These are phyloP conservation scores for Ophiothrix spiculata DNA, from an alignment of 35 echinoderm and acorn worm species.

Conservation along the genomic window DNA sequence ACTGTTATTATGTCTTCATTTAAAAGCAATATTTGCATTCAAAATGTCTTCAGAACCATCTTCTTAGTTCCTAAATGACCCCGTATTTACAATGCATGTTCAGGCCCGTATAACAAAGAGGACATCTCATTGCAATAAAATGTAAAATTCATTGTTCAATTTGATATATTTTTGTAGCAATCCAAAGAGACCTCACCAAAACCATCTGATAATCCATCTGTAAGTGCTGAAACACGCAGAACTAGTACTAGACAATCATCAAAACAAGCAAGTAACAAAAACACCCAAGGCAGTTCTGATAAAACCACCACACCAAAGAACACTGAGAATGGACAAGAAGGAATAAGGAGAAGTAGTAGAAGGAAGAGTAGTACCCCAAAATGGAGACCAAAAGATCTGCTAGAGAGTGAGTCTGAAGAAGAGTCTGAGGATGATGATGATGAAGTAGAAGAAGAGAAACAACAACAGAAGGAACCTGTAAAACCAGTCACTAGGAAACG, in stretches of 20 bases:
- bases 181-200: not conserved
- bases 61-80: too few relatives aligned
- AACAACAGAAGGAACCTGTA: not conserved
- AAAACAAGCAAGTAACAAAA: conserved; percentile 2
- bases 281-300: not conserved
- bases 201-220: not conserved
- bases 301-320: not conserved
- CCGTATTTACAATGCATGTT: too few relatives aligned
- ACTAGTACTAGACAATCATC: too few relatives aligned
- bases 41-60: too few relatives aligned
- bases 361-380: not conserved
- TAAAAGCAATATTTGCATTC: too few relatives aligned
- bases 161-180: too few relatives aligned
- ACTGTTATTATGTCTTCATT: too few relatives aligned
- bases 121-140: too few relatives aligned
- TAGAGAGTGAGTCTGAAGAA: not conserved
- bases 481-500: not conserved
- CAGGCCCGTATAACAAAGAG: too few relatives aligned
- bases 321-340: not conserved
- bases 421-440: not conserved
- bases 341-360: not conserved
- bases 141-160: too few relatives aligned
- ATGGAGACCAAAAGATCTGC: conserved; percentile 1
- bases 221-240: too few relatives aligned
- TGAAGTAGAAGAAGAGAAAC: not conserved